Percentiles rank a stretch among this genome's conserved stretches.
Evolutionary conservation across 2,888 invertebrate species (phyloP).

Genomic region (Calliphora vomitoria): DNA sequence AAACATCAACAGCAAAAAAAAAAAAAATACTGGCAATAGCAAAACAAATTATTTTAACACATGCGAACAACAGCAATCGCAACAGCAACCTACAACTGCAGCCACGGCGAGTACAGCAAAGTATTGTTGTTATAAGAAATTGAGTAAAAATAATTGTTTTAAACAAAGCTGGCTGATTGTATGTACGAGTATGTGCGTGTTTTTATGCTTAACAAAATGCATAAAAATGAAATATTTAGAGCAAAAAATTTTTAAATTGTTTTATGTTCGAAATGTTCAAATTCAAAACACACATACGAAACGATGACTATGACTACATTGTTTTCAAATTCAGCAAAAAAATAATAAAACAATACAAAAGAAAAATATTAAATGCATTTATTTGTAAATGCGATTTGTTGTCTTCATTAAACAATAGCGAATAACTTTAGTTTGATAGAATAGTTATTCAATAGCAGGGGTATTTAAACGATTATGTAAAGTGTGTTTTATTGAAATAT

Average conservation of each 20-base stretch:
- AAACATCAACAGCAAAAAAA: slow-evolving; percentile 50
- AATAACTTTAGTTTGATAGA: neutral
- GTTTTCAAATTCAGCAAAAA: slow-evolving; percentile 6
- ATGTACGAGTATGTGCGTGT: slow-evolving; percentile 27
- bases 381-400: slow-evolving; percentile 11
- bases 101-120: neutral
- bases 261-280: slow-evolving; percentile 12
- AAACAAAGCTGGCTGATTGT: neutral
- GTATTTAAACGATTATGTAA: neutral
- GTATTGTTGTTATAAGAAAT: slow-evolving; percentile 43
- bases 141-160: slow-evolving; percentile 51
- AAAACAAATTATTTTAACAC: slow-evolving; percentile 68
- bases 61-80: slow-evolving; percentile 34
- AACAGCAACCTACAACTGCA: neutral
- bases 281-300: neutral
- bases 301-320: neutral
- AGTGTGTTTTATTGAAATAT: neutral
- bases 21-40: neutral
- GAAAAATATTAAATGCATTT: slow-evolving; percentile 14
- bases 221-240: slow-evolving; percentile 66
- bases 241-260: slow-evolving; percentile 52
- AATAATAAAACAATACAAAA: neutral
- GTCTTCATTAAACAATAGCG: neutral
- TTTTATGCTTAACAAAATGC: slow-evolving; percentile 31
- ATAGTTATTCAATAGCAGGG: neutral